phyloP scores from a whole-genome alignment of 2,888 invertebrate species.

The Drosophila setosimentum region DNA sequence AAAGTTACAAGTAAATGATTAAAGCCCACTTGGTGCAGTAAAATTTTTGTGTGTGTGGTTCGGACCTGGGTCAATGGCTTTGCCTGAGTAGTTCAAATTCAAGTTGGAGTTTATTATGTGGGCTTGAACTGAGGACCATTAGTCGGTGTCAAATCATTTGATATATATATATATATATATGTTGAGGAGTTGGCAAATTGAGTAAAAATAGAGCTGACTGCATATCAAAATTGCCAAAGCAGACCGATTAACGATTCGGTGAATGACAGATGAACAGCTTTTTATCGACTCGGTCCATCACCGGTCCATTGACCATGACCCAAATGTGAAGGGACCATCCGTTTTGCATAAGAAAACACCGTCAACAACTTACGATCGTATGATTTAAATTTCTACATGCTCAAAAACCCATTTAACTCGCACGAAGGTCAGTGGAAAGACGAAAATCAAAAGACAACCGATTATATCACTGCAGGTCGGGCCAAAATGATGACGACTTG shows the following conservation, averaged over 20 bases:
- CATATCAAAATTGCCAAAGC: conserved; percentile 41
- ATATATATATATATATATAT: conserved; percentile 3
- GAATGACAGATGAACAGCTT: background rate
- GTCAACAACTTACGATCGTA: conserved; percentile 34
- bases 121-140: conserved; percentile 15
- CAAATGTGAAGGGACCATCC: conserved; percentile 50
- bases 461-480: conserved; percentile 36
- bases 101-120: conserved; percentile 24
- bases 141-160: background rate
- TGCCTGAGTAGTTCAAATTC: conserved; percentile 1
- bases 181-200: conserved; percentile 36
- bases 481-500: conserved; percentile 27
- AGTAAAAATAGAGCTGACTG: conserved; percentile 37
- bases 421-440: conserved; percentile 69
- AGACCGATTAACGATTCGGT: conserved; percentile 14
- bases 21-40: conserved; percentile 9
- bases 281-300: conserved; percentile 33
- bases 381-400: conserved; percentile 67
- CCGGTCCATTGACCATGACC: conserved; percentile 80
- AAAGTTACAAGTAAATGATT: background rate
- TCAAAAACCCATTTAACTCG: conserved; percentile 46
- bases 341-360: conserved; percentile 69
- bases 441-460: conserved; percentile 21
- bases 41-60: conserved; percentile 13
- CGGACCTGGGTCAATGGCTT: conserved; percentile 57